A percentile compares a stretch with the other conserved stretches of the same genome.
Conservation (phyloP, 2,113 vertebrate genomes). For the Columba janthina region DNA sequence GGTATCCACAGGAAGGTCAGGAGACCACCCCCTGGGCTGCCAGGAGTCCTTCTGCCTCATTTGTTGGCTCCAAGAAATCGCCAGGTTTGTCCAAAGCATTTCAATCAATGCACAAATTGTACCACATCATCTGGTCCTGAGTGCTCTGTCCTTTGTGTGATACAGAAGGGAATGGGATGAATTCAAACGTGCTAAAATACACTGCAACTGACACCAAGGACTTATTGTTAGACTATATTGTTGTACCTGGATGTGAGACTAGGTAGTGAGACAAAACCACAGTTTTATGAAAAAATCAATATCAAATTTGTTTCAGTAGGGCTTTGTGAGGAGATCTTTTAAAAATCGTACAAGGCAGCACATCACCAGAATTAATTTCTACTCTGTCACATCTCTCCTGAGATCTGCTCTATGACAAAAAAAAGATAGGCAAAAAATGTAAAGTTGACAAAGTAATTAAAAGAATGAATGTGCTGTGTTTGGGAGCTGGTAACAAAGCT, state of each 20-base stretch:
- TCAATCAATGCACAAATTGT: neutral
- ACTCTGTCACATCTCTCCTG: neutral
- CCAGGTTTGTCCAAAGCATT: neutral
- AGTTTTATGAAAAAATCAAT: conserved; percentile 33
- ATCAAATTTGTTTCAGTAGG: conserved; percentile 21
- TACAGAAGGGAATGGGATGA: neutral
- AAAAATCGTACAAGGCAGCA: neutral
- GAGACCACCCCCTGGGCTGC: neutral
- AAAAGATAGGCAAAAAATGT: neutral
- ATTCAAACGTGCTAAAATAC: neutral
- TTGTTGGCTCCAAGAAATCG: neutral
- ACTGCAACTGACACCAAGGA: neutral
- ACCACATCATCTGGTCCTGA: neutral
- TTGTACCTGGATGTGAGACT: neutral
- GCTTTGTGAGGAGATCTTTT: conserved; percentile 2
- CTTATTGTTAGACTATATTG: neutral
- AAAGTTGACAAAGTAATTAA: conserved; percentile 7
- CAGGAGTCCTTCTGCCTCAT: neutral
- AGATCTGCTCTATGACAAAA: neutral
- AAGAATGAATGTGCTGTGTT: neutral
- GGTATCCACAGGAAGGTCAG: neutral
- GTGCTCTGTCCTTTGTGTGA: neutral
- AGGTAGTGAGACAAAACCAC: neutral
- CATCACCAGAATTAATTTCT: neutral
- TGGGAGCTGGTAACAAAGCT: neutral